Evolutionary conservation across 2,797 vertebrate species (phyloP), one percentile per base, ranked within the genome.

Genomic region (Lophura swinhoii): DNA sequence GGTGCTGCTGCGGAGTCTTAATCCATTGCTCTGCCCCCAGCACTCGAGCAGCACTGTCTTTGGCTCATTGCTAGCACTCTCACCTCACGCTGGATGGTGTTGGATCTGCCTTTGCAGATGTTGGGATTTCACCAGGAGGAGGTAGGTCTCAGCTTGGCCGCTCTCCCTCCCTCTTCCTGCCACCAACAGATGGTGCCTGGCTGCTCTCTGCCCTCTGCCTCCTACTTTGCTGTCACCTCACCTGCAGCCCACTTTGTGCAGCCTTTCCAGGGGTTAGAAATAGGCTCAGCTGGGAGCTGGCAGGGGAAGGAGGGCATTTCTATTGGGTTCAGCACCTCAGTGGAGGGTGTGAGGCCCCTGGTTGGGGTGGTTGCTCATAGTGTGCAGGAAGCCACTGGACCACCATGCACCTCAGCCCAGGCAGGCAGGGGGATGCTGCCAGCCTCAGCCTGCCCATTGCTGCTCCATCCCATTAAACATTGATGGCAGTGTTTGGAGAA

Each of bases 131-230:
- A 13, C 5, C 3, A 10, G 24, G 29, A 39, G 21, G 46, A 20
- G 21, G 31, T 37, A 59, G 26, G 37, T 21, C n/a, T 31, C 41
- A 26, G 43, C 53, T 69, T 28, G 43, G 74, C 77, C 15, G 3
- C 18, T 72, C 31, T 31, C 8, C 21, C 39, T 43, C 9, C 41
- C 28, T 11, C 44, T 72, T 33, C 12, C 51, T 2, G 4, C 48
- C 31, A 35, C 5, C 46, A n/a, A 37, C 37, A 59, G 37, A 14
- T 6, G 5, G 46, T 12, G 2, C 59, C 0, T 0, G 7, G 12
- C 8, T 39, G 21, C 35, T 66, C 73, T 23, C 24, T 5, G 23
- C 56, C 35, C 35, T 6, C 53, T 55, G 37, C 26, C 62, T 66
- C 71, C 46, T 11, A 0, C 35, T 48, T 33, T 2, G 2, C 64